Evolutionary conservation across 1,140 invertebrate genomes (phyloP).

Genomic region (Lanistes nyassanus): DNA sequence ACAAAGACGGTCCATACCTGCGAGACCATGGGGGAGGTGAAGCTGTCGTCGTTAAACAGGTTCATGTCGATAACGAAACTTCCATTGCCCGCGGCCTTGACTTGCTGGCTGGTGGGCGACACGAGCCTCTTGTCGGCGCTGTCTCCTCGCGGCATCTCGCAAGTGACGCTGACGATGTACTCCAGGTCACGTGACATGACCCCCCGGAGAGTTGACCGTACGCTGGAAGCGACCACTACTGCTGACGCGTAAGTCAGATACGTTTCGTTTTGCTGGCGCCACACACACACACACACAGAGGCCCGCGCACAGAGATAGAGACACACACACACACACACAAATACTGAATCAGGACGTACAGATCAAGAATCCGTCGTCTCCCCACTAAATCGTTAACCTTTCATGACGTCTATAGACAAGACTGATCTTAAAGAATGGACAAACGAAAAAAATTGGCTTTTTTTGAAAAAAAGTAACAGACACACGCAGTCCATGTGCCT

Average conservation of each 20-base stretch:
- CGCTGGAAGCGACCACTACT: neutral
- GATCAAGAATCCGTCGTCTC: neutral
- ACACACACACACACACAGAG: no score
- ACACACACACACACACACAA: no score
- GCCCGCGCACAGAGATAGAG: no score
- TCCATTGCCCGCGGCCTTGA: neutral
- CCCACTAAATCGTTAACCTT: no score
- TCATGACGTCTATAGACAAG: no score
- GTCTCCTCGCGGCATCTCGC: neutral
- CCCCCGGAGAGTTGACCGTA: neutral
- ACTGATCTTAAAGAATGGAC: no score
- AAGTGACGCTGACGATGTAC: neutral
- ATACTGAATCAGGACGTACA: neutral
- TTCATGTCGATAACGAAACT: neutral
- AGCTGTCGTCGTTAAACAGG: slow-evolving; percentile 8
- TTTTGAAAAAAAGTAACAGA: no score
- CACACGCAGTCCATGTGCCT: no score
- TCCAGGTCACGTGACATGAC: neutral
- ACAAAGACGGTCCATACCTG: no score
- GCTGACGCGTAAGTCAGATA: neutral
- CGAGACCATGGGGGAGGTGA: neutral
- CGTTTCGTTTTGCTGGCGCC: neutral
- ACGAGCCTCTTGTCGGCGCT: neutral
- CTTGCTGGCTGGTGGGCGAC: neutral
- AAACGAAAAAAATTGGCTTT: no score